These are phyloP conservation scores for Chionoecetes opilio DNA, from an alignment of 1,140 invertebrate genomes.

Conservation along the genomic window DNA sequence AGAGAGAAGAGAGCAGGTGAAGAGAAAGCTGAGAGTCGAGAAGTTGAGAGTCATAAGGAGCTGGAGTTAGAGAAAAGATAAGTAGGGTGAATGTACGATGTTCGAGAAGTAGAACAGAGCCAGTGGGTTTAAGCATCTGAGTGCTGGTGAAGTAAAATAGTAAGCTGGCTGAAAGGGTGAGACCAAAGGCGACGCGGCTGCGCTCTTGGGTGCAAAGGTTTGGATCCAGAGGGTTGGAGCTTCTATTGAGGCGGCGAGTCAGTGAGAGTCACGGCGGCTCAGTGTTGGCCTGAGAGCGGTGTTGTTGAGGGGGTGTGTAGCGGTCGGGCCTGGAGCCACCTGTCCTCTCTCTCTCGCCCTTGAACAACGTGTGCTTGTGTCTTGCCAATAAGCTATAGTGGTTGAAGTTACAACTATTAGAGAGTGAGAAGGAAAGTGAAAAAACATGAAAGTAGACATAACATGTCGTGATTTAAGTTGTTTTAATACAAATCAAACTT, in stretches of 20 bases:
- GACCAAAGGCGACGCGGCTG: neutral
- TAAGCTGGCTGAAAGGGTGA: neutral
- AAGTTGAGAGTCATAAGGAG: too few species aligned
- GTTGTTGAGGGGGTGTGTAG: neutral
- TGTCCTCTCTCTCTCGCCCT: neutral
- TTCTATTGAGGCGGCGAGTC: neutral
- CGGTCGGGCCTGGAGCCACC: neutral
- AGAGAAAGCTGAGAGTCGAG: too few species aligned
- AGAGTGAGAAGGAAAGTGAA: neutral
- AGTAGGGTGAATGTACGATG: too few species aligned
- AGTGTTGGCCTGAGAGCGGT: neutral
- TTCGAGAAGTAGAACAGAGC: too few species aligned
- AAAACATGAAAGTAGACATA: neutral
- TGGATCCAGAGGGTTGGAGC: neutral
- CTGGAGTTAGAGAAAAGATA: too few species aligned
- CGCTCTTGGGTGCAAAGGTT: neutral
- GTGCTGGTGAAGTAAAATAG: too few species aligned
- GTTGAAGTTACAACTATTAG: neutral
- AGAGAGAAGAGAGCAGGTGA: too few species aligned
- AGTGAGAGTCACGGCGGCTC: too few species aligned
- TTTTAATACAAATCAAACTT: neutral
- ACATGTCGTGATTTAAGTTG: neutral
- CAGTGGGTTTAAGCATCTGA: too few species aligned
- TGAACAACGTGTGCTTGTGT: too few species aligned
- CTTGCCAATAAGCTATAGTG: too few species aligned